Percentiles rank a stretch among this genome's conserved stretches.
Evolutionary conservation across 2,888 invertebrate species (phyloP).

Genomic region (Pheosia tremula): DNA sequence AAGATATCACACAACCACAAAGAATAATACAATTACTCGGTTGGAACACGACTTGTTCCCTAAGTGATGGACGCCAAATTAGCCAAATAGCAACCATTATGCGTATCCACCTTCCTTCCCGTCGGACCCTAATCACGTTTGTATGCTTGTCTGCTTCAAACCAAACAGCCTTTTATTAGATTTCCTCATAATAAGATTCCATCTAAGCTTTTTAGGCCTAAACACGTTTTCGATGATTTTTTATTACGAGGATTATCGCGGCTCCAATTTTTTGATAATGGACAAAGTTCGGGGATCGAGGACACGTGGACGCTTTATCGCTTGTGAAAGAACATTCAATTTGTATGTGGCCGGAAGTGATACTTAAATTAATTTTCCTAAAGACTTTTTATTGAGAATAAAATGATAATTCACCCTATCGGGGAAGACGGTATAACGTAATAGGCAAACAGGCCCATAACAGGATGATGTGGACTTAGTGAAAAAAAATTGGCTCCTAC

Average conservation of each 20-base stretch:
- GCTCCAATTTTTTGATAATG: slow-evolving; percentile 44
- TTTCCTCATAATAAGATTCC: slow-evolving; percentile 40
- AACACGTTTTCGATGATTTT: slow-evolving; percentile 25
- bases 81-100: slow-evolving; percentile 45
- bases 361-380: slow-evolving; percentile 41
- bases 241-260: slow-evolving; percentile 40
- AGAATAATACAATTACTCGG: slow-evolving; percentile 36
- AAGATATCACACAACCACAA: slow-evolving; percentile 20
- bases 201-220: slow-evolving; percentile 34
- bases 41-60: slow-evolving; percentile 21
- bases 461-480: slow-evolving; percentile 28
- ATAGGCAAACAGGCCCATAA: slow-evolving; percentile 25
- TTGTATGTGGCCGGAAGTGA: slow-evolving; percentile 32
- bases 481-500: slow-evolving; percentile 21
- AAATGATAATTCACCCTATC: slow-evolving; percentile 31
- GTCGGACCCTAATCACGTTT: slow-evolving; percentile 40
- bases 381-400: slow-evolving; percentile 26
- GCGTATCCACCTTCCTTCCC: slow-evolving; percentile 19
- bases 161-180: slow-evolving; percentile 36
- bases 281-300: slow-evolving; percentile 36
- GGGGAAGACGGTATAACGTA: slow-evolving; percentile 16
- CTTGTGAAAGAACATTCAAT: slow-evolving; percentile 31
- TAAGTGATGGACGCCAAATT: slow-evolving; percentile 42
- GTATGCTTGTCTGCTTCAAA: slow-evolving; percentile 13
- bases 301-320: slow-evolving; percentile 36